Evolutionary conservation across 2,888 invertebrate genomes (phyloP), one percentile per base, ranked within the genome.

Genomic region (Tachina grossa): DNA sequence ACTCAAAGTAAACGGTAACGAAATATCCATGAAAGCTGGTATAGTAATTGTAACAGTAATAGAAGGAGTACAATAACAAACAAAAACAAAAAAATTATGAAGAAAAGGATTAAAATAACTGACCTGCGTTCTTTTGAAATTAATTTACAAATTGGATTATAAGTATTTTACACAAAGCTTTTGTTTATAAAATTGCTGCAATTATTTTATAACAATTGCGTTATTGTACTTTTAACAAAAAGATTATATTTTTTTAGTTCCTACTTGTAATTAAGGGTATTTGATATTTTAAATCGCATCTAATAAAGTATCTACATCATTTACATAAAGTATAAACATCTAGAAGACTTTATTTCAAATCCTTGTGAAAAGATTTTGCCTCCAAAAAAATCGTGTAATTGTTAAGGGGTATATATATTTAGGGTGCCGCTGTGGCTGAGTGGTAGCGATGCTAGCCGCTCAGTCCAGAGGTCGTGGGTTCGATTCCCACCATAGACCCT

Each of bases 41-140:
- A 16, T n/a, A 57, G 49, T 31, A 72, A 59, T 49, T 16, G 19
- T 16, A 51, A 61, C 19, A 61, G 59, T 14, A 47, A 72, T 19
- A 41, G 31, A 59, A 61, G 22, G 14, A 22, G 49, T 0, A 41
- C n/a, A 47, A 41, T 51, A 49, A 45, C 43, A 13, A 53, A 47
- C 9, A 13, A 61, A 61, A 49, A 47, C 66, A 55, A 22, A 45
- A 61, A 71, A 51, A 53, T 45, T 39, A 81, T 19, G 4, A 49
- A 53, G 66, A 61, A 22, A 45, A 55, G 66, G 39, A 53, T 51
- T 39, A 81, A 19, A 53, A 59, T 74, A 74, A 31, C 74, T 81
- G 66, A 66, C 74, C 59, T 75, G 74, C 9, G 61, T 81, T 75
- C 16, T n/a, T 61, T 53, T 31, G 10, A 6, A 59, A 81, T 81